A percentile compares a stretch with the other conserved stretches of the same genome.
These are phyloP conservation scores for Agrypnus murinus DNA, from an alignment of 2,888 invertebrate genomes.

Conservation along the genomic window DNA sequence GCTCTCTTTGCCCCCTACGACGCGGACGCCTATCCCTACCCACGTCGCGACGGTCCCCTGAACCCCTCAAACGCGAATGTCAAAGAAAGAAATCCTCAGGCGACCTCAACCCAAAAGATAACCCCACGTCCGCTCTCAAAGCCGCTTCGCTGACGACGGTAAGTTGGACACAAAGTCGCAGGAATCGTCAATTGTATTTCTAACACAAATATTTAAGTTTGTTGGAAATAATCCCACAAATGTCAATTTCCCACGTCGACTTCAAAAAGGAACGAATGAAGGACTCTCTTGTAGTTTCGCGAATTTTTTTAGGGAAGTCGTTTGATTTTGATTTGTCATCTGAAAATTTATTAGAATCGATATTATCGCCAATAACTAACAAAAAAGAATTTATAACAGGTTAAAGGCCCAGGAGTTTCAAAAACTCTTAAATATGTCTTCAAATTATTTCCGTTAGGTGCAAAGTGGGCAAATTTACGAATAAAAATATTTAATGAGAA, in stretches of 20 bases:
- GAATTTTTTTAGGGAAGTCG: constrained; percentile 1
- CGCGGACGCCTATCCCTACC: constrained; percentile 66
- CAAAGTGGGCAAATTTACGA: too few species aligned
- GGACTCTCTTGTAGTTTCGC: too few species aligned
- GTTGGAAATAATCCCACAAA: constrained; percentile 25
- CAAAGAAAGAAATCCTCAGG: constrained; percentile 66
- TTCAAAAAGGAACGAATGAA: constrained; percentile 1
- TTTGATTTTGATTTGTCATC: too few species aligned
- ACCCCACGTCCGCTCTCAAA: constrained; percentile 58
- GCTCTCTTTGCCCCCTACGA: constrained; percentile 62
- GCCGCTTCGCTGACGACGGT: constrained; percentile 40
- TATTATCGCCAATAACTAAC: too few species aligned
- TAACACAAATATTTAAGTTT: constrained; percentile 36
- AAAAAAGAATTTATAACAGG: too few species aligned
- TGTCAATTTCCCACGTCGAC: constrained; percentile 21
- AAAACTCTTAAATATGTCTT: too few species aligned
- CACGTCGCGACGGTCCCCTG: constrained; percentile 61
- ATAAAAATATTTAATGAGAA: too few species aligned
- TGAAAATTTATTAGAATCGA: too few species aligned
- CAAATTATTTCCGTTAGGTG: too few species aligned
- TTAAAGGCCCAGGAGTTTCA: too few species aligned
- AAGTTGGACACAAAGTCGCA: constrained; percentile 43
- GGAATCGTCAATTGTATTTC: constrained; percentile 29
- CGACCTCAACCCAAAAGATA: constrained; percentile 68
- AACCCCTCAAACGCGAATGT: constrained; percentile 64